A percentile compares a stretch with the other conserved stretches of the same genome.
Conservation (phyloP, 2,888 invertebrate species). For the Brassicogethes aeneus region DNA sequence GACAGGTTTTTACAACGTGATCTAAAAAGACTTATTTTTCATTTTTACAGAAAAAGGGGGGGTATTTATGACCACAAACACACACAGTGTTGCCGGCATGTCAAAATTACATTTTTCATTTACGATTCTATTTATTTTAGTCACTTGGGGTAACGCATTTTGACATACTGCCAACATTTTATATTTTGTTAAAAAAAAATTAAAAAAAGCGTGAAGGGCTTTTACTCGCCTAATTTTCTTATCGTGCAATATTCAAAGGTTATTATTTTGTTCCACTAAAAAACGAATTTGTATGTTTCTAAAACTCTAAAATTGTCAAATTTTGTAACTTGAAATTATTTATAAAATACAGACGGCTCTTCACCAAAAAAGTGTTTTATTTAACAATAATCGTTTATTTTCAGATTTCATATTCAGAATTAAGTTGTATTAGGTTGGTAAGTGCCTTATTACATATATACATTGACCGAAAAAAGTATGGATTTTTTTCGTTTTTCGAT, state of each 20-base stretch:
- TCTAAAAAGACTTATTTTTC: constrained; percentile 15
- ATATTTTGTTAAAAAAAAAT: constrained; percentile 33
- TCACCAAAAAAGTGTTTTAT: too few relatives aligned
- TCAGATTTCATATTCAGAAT: too few relatives aligned
- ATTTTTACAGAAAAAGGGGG: constrained; percentile 22
- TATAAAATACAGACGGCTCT: too few relatives aligned
- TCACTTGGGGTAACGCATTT: constrained; percentile 30
- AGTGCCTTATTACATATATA: too few relatives aligned
- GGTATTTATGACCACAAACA: constrained; percentile 23
- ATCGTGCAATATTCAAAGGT: background rate
- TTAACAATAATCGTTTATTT: too few relatives aligned
- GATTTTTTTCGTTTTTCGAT: too few relatives aligned
- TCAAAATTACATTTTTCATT: constrained; percentile 20
- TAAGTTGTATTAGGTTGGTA: too few relatives aligned
- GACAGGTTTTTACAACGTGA: constrained; percentile 12
- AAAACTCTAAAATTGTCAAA: too few relatives aligned
- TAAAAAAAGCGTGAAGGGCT: constrained; percentile 24
- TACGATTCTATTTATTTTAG: constrained; percentile 21
- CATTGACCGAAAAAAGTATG: too few relatives aligned
- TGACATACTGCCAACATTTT: constrained; percentile 24
- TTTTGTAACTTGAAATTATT: too few relatives aligned
- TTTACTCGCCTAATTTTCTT: constrained; percentile 6
- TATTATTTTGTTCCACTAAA: too few relatives aligned
- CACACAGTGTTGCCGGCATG: constrained; percentile 23
- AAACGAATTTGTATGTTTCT: too few relatives aligned